Percentiles rank a stretch among this genome's conserved stretches.
phyloP scores from a whole-genome alignment of 1,140 invertebrate genomes.

The Heliconius hewitsoni region DNA sequence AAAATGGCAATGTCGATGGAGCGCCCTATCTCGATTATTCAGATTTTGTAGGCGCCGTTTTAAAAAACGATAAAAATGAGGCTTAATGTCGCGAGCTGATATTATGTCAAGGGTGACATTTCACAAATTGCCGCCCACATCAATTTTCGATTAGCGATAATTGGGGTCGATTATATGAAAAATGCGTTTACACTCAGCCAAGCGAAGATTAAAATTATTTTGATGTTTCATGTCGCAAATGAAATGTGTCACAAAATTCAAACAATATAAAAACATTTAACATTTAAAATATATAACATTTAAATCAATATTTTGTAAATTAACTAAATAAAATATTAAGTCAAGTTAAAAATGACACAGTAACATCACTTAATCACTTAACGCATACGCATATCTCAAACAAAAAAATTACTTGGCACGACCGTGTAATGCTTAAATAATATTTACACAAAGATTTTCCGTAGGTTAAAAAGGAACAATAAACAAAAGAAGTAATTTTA shows the following conservation, averaged over 20 bases:
- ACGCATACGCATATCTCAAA: not conserved
- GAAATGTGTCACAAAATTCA: not conserved
- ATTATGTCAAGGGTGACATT: conserved; percentile 73
- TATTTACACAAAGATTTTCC: too few species aligned
- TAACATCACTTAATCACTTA: not conserved
- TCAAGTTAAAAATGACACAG: not conserved
- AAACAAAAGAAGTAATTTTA: too few species aligned
- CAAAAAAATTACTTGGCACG: too few species aligned
- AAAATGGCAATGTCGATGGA: conserved; percentile 8
- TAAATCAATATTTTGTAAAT: not conserved
- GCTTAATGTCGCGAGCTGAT: conserved; percentile 65
- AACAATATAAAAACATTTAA: not conserved
- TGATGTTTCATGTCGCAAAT: not conserved
- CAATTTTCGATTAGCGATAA: conserved; percentile 78
- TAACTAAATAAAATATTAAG: not conserved
- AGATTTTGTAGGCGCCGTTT: conserved; percentile 35
- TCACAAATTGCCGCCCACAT: conserved; percentile 75
- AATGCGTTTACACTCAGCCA: conserved; percentile 31
- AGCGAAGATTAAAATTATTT: conserved; percentile 18
- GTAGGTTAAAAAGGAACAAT: too few species aligned
- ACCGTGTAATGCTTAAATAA: too few species aligned
- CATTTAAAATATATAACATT: not conserved
- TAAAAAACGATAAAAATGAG: conserved; percentile 51
- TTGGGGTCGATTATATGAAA: conserved; percentile 53
- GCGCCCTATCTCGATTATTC: conserved; percentile 28